Percentiles rank a stretch among this genome's conserved stretches.
phyloP scores from a whole-genome alignment of 2,113 vertebrate species.

The Gallinago undulata region DNA sequence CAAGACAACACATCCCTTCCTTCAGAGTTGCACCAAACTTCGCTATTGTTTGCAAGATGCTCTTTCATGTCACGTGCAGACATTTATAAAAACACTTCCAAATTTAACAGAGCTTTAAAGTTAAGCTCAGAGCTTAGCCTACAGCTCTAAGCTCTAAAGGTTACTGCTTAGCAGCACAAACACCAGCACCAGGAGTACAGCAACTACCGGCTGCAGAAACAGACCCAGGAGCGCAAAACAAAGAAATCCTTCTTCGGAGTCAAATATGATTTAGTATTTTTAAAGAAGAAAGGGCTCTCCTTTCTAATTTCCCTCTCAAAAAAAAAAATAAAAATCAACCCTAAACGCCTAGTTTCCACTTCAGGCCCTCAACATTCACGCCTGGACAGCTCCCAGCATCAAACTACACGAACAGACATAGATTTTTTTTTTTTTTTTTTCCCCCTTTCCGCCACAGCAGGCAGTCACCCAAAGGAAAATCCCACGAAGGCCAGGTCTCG shows the following conservation, averaged over 20 bases:
- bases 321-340: fast-evolving
- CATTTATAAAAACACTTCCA: not conserved
- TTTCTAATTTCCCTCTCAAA: too few species aligned
- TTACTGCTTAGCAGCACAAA: not conserved
- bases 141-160: not conserved
- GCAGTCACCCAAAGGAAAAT: fast-evolving
- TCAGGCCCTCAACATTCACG: fast-evolving
- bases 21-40: fast-evolving
- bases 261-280: fast-evolving
- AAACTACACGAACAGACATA: fast-evolving
- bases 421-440: too few species aligned
- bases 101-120: not conserved
- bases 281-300: not conserved
- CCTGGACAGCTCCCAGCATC: too few species aligned
- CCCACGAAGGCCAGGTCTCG: not conserved
- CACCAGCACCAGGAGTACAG: fast-evolving
- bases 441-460: fast-evolving
- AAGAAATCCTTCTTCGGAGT: fast-evolving
- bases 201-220: too few species aligned
- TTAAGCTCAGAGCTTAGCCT: not conserved
- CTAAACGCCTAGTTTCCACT: fast-evolving
- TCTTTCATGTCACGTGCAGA: too few species aligned
- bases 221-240: fast-evolving
- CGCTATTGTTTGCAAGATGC: fast-evolving
- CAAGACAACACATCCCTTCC: not conserved